Conservation (phyloP, 1,140 invertebrate species). For the Drosophila ohnishii region DNA sequence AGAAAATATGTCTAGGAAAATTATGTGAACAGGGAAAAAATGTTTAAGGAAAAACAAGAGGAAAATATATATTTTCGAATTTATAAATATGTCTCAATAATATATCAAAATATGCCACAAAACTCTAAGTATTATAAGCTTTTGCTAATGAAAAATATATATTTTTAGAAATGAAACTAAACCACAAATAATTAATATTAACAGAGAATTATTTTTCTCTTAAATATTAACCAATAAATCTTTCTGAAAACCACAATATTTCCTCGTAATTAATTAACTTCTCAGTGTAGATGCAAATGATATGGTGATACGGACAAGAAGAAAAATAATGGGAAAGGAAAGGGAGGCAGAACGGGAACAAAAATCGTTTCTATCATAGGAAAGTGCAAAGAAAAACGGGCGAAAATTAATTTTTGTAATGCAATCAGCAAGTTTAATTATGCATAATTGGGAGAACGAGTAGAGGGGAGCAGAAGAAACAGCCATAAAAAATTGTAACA, state of each 20-base stretch:
- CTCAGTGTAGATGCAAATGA: slow-evolving; percentile 55
- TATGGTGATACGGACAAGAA: slow-evolving; percentile 11
- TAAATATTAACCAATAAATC: neutral
- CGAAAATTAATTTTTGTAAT: slow-evolving; percentile 60
- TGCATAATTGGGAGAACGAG: slow-evolving; percentile 58
- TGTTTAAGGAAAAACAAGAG: neutral
- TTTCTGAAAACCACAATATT: neutral
- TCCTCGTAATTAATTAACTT: neutral
- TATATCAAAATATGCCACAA: too few species aligned
- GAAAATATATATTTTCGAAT: too few species aligned
- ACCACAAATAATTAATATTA: neutral
- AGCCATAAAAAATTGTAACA: slow-evolving; percentile 32
- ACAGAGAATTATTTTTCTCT: neutral
- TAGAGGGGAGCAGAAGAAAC: slow-evolving; percentile 1
- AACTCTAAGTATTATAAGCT: neutral
- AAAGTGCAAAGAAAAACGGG: slow-evolving; percentile 57
- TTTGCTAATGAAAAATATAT: neutral
- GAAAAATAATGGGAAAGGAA: slow-evolving; percentile 1
- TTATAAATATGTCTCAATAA: neutral
- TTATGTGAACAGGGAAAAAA: slow-evolving; percentile 1
- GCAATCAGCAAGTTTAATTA: slow-evolving; percentile 61
- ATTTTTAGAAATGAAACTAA: neutral
- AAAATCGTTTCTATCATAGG: slow-evolving; percentile 35
- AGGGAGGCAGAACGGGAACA: neutral
- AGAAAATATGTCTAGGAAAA: slow-evolving; percentile 53